phyloP scores from a whole-genome alignment of 2,797 vertebrate species.

The Sternarchorhynchus goeldii region DNA sequence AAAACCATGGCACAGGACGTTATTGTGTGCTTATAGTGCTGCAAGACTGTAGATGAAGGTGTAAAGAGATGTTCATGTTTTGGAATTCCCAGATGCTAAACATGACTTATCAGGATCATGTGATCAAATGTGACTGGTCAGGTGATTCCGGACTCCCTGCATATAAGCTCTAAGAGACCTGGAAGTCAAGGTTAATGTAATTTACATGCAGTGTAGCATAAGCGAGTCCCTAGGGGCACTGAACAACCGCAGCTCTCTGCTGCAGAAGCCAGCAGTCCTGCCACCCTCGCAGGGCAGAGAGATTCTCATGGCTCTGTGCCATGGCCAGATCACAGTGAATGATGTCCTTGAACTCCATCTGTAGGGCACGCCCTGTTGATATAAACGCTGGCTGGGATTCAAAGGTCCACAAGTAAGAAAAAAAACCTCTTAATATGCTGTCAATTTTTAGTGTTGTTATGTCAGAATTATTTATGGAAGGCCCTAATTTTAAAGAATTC shows the following conservation, averaged over 20 bases:
- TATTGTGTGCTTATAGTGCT: slow-evolving; percentile 2
- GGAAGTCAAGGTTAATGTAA: too few relatives aligned
- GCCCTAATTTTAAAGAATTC: slow-evolving; percentile 56
- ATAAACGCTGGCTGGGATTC: slow-evolving; percentile 41
- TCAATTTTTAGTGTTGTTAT: slow-evolving; percentile 37
- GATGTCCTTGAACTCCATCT: slow-evolving; percentile 40
- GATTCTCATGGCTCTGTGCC: slow-evolving; percentile 8
- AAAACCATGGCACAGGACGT: not conserved
- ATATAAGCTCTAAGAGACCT: too few relatives aligned
- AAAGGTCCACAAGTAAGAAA: slow-evolving; percentile 40
- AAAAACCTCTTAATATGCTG: slow-evolving; percentile 44
- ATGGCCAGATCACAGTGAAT: slow-evolving; percentile 30
- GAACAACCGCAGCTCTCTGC: not conserved
- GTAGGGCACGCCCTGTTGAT: slow-evolving; percentile 37
- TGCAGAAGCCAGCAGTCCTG: not conserved
- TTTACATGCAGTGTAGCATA: too few relatives aligned
- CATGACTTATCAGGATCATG: too few relatives aligned
- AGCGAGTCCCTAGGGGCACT: not conserved
- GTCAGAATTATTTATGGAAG: slow-evolving; percentile 50
- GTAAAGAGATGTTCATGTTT: not conserved
- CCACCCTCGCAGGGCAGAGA: slow-evolving; percentile 1
- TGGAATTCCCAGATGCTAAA: too few relatives aligned
- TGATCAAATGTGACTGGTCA: too few relatives aligned
- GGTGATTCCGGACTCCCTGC: too few relatives aligned
- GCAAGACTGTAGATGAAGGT: not conserved